Evolutionary conservation across 2,797 vertebrate genomes (phyloP), one percentile per base, ranked within the genome.

Genomic region (Neostethus bicornis): DNA sequence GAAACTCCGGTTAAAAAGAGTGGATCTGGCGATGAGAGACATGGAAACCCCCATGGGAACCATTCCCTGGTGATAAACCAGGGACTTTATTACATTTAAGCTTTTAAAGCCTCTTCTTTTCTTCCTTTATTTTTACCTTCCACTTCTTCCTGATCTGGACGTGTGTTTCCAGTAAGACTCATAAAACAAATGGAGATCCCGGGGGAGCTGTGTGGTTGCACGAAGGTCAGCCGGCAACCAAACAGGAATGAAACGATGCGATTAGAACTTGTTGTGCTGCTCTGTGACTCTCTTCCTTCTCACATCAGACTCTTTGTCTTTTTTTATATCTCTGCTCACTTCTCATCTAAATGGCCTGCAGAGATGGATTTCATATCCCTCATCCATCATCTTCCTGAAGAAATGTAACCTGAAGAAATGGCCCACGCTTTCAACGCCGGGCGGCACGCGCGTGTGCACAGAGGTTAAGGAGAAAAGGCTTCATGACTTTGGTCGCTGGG

Each of bases 321-420:
- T 17, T 37, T 37, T 11, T 9, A 8, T 44, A 44, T 51, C 70
- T 17, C 46, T 64, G 44, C 69, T 79, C 61, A 43, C 77, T 49
- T 69, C 49, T 42, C 56, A 23, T 48, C 49, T 68, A 69, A 80
- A 68, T 56, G 75, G n/a, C 68, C 72, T 73, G 72, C 57, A 80
- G 76, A 66, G 60, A 70, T 49, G 61, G 50, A 21, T 80, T 77
- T 81, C 70, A 80, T 83, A 48, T 80, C 79, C 61, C 79, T 60
- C 67, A 79, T 86, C 74, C 82, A 80, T 83, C 82, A 81, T 83
- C 68, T 75, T 68, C 72, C 58, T 66, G 61, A 48, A 72, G 58
- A 70, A 53, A 77, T 75, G 73, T 79, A 81, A 84, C 81, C 63
- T 66, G 70, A 57, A 83, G 80, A 70, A 75, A 60, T 74, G 38